phyloP scores from a whole-genome alignment of 2,113 vertebrate genomes.

The Cyrtonyx montezumae region DNA sequence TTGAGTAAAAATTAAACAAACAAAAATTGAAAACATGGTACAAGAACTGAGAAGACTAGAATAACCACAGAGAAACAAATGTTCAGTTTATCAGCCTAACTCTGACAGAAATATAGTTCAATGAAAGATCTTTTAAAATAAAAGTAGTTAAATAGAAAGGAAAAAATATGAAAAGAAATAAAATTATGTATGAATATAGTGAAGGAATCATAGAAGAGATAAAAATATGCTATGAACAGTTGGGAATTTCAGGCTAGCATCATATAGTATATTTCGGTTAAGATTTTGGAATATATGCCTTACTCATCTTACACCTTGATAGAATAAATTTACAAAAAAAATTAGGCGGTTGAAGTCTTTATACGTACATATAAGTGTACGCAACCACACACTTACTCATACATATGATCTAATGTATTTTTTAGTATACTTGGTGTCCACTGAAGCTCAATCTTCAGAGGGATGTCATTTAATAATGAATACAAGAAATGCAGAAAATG shows the following conservation, averaged over 20 bases:
- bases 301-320: neutral
- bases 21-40: neutral
- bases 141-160: neutral
- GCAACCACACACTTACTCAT: neutral
- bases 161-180: neutral
- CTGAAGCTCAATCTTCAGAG: neutral
- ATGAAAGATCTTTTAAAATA: neutral
- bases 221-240: neutral
- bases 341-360: neutral
- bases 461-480: neutral
- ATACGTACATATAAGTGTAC: neutral
- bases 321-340: neutral
- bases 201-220: neutral
- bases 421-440: neutral
- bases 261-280: too few relatives aligned
- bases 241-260: neutral
- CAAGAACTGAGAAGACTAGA: neutral
- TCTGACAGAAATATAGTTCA: neutral
- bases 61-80: neutral
- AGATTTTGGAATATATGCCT: neutral
- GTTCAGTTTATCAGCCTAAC: neutral
- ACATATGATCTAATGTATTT: neutral
- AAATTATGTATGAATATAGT: accelerated
- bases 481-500: neutral
- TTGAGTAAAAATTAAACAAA: neutral